Evolutionary conservation across 2,888 invertebrate species (phyloP).

Genomic region (Drosophila kambysellisi): DNA sequence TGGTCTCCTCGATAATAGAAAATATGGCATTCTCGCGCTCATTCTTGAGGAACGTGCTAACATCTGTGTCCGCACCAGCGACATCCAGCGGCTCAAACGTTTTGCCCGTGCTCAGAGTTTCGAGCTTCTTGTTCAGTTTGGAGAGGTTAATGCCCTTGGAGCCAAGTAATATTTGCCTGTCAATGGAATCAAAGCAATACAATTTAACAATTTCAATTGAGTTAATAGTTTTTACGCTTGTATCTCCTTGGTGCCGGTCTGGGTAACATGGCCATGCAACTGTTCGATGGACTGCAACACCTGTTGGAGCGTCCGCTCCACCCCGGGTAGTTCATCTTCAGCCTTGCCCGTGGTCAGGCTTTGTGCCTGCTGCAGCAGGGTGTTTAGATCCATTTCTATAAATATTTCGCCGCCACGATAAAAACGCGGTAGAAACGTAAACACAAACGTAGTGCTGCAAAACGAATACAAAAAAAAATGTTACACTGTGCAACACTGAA

Average conservation of each 20-base stretch:
- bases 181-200: slow-evolving; percentile 24
- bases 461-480: neutral
- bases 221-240: slow-evolving; percentile 89
- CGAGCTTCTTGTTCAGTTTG: slow-evolving; percentile 95
- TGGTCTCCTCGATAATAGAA: slow-evolving; percentile 95
- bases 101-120: slow-evolving; percentile 93
- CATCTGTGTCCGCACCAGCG: slow-evolving; percentile 94
- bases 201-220: neutral
- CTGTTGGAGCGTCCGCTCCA: slow-evolving; percentile 95
- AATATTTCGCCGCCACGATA: slow-evolving; percentile 25
- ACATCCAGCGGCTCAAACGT: slow-evolving; percentile 96
- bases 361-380: slow-evolving; percentile 96
- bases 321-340: slow-evolving; percentile 92
- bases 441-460: slow-evolving; percentile 36
- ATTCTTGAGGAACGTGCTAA: slow-evolving; percentile 95
- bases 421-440: slow-evolving; percentile 40
- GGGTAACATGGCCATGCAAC: slow-evolving; percentile 93
- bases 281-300: slow-evolving; percentile 96
- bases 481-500: slow-evolving; percentile 20
- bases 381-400: slow-evolving; percentile 90
- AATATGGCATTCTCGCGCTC: slow-evolving; percentile 97
- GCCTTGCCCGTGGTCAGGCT: slow-evolving; percentile 95
- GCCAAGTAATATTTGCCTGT: slow-evolving; percentile 94
- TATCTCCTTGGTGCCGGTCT: slow-evolving; percentile 93
- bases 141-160: slow-evolving; percentile 97